Evolutionary conservation across 1,140 invertebrate genomes (phyloP).

Genomic region (Conus ventricosus): DNA sequence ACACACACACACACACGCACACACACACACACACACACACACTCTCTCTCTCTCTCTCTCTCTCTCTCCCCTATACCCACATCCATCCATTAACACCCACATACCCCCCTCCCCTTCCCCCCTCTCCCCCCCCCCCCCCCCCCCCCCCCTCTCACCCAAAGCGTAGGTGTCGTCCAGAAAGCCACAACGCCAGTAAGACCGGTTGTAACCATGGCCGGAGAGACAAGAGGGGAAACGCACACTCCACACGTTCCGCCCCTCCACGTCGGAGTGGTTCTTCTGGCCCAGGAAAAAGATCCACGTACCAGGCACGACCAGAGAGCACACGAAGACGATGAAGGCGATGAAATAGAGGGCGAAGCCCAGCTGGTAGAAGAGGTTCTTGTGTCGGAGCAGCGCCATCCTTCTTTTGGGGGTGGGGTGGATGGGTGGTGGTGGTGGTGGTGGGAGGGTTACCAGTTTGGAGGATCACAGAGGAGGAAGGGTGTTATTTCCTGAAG

Average conservation of each 20-base stretch:
- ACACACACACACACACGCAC: no score
- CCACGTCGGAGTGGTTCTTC: background rate
- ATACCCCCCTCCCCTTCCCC: no score
- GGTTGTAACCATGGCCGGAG: background rate
- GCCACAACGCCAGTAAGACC: background rate
- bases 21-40: no score
- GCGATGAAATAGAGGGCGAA: background rate
- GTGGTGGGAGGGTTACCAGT: no score
- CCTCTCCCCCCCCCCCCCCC: no score
- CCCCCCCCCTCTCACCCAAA: background rate
- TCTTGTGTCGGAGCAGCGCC: background rate
- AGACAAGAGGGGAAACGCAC: background rate
- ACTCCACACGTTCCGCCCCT: background rate
- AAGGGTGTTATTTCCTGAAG: no score
- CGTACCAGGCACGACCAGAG: background rate
- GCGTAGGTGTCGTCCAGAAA: background rate
- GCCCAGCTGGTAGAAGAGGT: background rate
- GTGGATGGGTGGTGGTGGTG: no score
- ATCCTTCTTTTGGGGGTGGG: background rate
- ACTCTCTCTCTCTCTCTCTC: no score
- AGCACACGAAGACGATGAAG: background rate
- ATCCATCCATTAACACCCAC: no score
- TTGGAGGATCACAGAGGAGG: no score
- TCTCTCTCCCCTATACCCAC: no score
- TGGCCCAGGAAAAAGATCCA: background rate